These are phyloP conservation scores for Drosophila mercatorum DNA, from an alignment of 2,888 invertebrate genomes.

Conservation along the genomic window DNA sequence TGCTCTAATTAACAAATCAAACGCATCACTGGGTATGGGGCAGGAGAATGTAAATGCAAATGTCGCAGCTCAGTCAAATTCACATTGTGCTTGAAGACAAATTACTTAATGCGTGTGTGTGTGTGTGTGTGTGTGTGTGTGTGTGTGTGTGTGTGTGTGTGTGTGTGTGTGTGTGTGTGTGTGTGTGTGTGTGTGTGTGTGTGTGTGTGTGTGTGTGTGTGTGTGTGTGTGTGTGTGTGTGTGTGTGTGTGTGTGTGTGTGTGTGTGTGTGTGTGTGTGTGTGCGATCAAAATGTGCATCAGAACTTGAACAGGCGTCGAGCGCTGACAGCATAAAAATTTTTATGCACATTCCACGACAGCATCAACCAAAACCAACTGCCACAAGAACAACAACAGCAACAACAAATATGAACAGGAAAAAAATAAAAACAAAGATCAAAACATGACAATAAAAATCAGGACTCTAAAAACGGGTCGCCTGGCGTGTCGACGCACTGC, in stretches of 20 bases:
- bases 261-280: neutral
- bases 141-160: neutral
- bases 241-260: neutral
- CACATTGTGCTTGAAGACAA: slow-evolving; percentile 13
- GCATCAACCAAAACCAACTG: slow-evolving; percentile 41
- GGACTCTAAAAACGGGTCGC: slow-evolving; percentile 76
- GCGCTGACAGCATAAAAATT: slow-evolving; percentile 68
- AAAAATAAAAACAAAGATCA: slow-evolving; percentile 63
- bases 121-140: slow-evolving; percentile 8
- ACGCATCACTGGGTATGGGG: slow-evolving; percentile 58
- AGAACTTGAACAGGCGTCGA: slow-evolving; percentile 37
- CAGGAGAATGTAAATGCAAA: slow-evolving; percentile 44
- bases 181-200: neutral
- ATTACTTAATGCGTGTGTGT: slow-evolving; percentile 30
- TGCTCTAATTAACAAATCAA: slow-evolving; percentile 51
- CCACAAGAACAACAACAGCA: slow-evolving; percentile 18
- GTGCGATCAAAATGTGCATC: slow-evolving; percentile 21
- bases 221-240: slow-evolving; percentile 11
- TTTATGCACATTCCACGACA: slow-evolving; percentile 74
- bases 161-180: neutral
- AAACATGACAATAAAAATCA: slow-evolving; percentile 81
- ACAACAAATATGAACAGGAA: slow-evolving; percentile 5
- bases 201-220: neutral
- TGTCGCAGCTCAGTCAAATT: slow-evolving; percentile 22
- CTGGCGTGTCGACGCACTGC: slow-evolving; percentile 44